Evolutionary conservation across 2,797 vertebrate species (phyloP), one percentile per base, ranked within the genome.

Genomic region (Percopsis omiscomaycus): DNA sequence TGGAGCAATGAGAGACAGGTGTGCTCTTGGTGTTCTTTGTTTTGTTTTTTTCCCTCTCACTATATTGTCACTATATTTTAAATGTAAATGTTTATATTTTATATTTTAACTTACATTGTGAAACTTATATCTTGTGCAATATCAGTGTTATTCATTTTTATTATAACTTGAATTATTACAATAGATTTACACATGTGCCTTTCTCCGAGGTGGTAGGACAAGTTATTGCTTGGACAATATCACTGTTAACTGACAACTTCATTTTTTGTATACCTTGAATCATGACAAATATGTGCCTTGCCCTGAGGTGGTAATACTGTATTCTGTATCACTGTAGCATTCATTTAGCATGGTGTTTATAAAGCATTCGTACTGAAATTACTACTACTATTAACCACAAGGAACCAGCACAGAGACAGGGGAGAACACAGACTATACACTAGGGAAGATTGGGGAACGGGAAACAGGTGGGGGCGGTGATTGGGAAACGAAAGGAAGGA

Each of bases 1-100:
- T 60, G 1, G 86, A 91, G 61, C 61, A 90, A 47, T 91, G 68
- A 90, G 48, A 9, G 27, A 30, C 12, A 14, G 16, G 27, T 8
- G 1, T 12, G 15, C 29, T 6, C 16, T 37, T 37, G 32, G 32
- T 37, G 5, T 37, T 32, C 30, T 37, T 37, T 37, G 5, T 53
- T 32, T 12, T 46, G 52, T n/a, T 30, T 13, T 16, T 63, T 14
- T n/a, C 22, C 55, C 44, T 22, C 46, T 22, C 60, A 6, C 29
- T 73, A 4, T 74, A 74, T 48, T n/a, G 9, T 62, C 60, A 6
- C 29, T 73, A 4, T 74, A 74, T 48, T n/a, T 69, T 56, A 49
- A 79, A 57, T 14, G 14, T 3, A 22, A 56, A 59, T 9, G 15
- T 55, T 10, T 69, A 59, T 61, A 30, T 75, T 83, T 71, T 78